phyloP scores from a whole-genome alignment of 2,113 vertebrate genomes.

The Catharus minimus region DNA sequence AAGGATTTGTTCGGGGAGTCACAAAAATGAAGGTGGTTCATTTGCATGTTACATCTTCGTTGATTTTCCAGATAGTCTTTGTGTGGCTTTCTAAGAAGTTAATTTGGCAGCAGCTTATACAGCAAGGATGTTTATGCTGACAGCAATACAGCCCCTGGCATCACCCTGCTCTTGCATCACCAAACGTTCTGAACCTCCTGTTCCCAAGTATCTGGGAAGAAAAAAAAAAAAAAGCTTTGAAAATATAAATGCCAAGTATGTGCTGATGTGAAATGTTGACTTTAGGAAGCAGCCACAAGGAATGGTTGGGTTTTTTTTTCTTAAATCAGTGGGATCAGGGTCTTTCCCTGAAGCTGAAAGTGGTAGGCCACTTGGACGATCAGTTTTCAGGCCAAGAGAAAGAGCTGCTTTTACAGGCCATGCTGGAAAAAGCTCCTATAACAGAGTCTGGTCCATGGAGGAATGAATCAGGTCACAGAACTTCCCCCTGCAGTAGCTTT shows the following conservation, averaged over 20 bases:
- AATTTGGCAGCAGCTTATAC: not conserved
- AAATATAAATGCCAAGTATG: not conserved
- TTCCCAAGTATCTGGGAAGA: not conserved
- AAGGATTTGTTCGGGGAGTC: not conserved
- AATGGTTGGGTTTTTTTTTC: not conserved
- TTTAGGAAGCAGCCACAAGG: not conserved
- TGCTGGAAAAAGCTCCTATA: not conserved
- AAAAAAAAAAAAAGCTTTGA: not conserved
- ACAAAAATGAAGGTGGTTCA: not conserved
- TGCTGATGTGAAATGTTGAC: conserved; percentile 15
- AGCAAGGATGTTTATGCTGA: not conserved
- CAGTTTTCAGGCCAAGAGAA: not conserved
- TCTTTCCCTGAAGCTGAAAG: not conserved
- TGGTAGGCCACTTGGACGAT: not conserved
- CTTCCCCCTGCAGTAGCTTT: not conserved
- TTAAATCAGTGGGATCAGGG: not conserved
- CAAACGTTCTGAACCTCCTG: not conserved
- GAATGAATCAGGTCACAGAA: not conserved
- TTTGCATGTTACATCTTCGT: not conserved
- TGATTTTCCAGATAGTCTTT: conserved; percentile 15
- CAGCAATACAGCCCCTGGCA: not conserved
- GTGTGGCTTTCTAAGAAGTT: not conserved
- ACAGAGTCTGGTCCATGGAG: not conserved
- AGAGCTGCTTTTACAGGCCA: not conserved
- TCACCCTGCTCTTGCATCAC: not conserved